Base-by-base conservation (phyloP, 2,888 invertebrate species). In the Pachycephus smyrnensis region DNA sequence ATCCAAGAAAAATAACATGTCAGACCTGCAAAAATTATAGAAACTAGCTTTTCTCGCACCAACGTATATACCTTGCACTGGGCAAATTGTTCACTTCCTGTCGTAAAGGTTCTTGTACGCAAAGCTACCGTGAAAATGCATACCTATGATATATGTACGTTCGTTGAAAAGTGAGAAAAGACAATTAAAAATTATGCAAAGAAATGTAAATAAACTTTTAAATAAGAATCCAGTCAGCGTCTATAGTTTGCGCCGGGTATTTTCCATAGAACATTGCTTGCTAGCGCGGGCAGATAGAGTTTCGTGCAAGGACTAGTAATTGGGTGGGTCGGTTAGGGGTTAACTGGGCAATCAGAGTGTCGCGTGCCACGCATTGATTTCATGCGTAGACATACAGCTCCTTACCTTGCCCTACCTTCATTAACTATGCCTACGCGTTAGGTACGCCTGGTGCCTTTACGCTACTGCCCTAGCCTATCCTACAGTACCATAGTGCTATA, bases 361-460 rank as follows among this genome's bases (percentile, higher is more conserved):
- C 79, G 77, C 77, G 77, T 79, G 76, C 79, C 80, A 77, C 77
- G 76, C 80, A 82, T 82, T 80, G 81, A 81, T 82, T 81, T 80
- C 77, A 81, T 77, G 77, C 76, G 76, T 76, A 76, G 68, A 79
- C 78, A 73, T 69, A 78, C 79, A 76, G 78, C 79, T n/a, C 78
- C 78, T 75, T 77, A 76, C 80, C 40, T 76, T 74, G 79, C 75
- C 40, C 74, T 77, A 75, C 37, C 78, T 73, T 68, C 75, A 69
- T 76, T 36, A 68, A 71, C 40, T 69, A 40, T 75, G 12, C 68
- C 55, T 36, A 69, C 4, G 30, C 40, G 15, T 40, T 40, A 40
- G 40, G 15, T 40, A 40, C 15, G 15, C 40, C 40, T 40, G 4
- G 15, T 40, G 40, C 40, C 40, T 15, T 40, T 40, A 6, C 15